Conservation (phyloP, 2,888 invertebrate genomes). For the Nomada flava region DNA sequence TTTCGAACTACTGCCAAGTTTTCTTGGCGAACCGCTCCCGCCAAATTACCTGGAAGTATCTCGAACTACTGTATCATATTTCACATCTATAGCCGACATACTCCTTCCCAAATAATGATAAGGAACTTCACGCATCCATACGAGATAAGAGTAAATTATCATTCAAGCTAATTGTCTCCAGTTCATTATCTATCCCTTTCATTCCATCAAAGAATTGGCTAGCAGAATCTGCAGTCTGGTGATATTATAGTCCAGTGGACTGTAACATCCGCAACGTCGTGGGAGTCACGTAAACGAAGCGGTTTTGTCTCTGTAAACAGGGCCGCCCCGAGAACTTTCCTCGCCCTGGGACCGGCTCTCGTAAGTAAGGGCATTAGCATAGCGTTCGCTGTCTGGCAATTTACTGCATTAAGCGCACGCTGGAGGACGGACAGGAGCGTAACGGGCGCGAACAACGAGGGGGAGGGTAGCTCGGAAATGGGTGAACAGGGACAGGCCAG, state of each 20-base stretch:
- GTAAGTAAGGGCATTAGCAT: constrained; percentile 78
- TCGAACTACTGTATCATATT: too few relatives aligned
- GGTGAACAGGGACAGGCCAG: constrained; percentile 6
- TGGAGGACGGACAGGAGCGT: constrained; percentile 30
- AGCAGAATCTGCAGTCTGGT: constrained; percentile 43
- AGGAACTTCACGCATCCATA: too few relatives aligned
- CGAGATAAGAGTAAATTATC: too few relatives aligned
- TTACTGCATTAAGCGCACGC: constrained; percentile 73
- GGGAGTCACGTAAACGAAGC: constrained; percentile 50
- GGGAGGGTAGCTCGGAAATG: neutral
- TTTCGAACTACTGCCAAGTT: neutral
- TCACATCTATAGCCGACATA: too few relatives aligned
- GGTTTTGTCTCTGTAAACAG: constrained; percentile 68
- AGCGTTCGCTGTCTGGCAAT: constrained; percentile 75
- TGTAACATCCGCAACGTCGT: constrained; percentile 8
- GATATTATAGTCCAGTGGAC: constrained; percentile 8
- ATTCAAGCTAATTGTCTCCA: too few relatives aligned
- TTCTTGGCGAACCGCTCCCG: neutral
- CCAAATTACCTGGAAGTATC: too few relatives aligned
- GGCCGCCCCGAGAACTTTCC: constrained; percentile 74
- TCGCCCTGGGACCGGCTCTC: constrained; percentile 69
- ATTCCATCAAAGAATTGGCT: neutral
- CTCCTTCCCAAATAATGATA: too few relatives aligned
- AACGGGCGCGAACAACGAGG: neutral
- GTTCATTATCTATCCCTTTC: neutral